Percentiles rank a stretch among this genome's conserved stretches.
phyloP scores from a whole-genome alignment of 2,113 vertebrate species.

The Cephalopholis sonnerati region DNA sequence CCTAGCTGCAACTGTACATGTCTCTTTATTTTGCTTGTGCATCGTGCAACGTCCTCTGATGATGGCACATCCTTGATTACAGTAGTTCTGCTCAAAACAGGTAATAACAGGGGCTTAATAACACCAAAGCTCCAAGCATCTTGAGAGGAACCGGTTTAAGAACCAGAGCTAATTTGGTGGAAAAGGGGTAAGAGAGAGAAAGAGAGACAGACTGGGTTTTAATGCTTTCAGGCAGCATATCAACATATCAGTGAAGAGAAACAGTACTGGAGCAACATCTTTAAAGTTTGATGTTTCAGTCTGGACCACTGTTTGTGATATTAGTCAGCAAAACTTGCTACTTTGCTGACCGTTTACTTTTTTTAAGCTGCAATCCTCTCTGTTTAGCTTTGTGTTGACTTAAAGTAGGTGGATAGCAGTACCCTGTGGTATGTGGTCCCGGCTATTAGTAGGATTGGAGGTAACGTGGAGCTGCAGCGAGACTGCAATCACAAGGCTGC shows the following conservation, averaged over 20 bases:
- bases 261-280: background rate
- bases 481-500: too few species aligned
- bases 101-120: too few species aligned
- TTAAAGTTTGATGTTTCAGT: background rate
- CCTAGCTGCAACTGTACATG: too few species aligned
- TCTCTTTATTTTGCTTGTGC: too few species aligned
- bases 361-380: background rate
- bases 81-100: too few species aligned
- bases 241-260: background rate
- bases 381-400: background rate
- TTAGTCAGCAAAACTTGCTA: background rate
- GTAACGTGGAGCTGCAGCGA: background rate
- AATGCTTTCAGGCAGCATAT: slow-evolving; percentile 14
- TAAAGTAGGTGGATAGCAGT: background rate
- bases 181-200: too few species aligned
- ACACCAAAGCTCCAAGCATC: too few species aligned
- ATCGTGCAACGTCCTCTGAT: too few species aligned
- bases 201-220: slow-evolving; percentile 1
- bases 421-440: background rate
- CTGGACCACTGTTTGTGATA: background rate
- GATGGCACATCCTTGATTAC: too few species aligned
- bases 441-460: background rate
- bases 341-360: background rate
- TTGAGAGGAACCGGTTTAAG: too few species aligned
- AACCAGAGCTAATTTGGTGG: too few species aligned